Conservation (phyloP, 1,140 invertebrate genomes). For the Microplitis demolitor region DNA sequence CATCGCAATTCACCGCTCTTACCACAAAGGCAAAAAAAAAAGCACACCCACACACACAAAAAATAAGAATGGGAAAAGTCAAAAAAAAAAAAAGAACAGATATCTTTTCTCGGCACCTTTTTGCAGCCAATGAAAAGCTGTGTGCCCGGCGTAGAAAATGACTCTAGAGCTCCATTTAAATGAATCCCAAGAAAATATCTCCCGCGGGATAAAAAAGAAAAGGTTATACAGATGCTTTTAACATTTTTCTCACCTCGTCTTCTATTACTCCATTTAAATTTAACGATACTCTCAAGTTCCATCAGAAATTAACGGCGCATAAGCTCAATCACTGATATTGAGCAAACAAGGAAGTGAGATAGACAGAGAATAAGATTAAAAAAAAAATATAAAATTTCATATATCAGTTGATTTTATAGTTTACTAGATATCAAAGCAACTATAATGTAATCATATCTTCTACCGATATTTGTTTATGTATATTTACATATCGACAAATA, state of each 20-base stretch:
- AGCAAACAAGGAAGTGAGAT: neutral
- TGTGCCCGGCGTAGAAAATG: neutral
- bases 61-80: no score
- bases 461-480: no score
- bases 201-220: constrained; percentile 8
- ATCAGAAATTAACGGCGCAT: neutral
- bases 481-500: neutral
- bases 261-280: neutral
- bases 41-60: no score
- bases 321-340: neutral
- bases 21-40: neutral
- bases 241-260: constrained; percentile 20
- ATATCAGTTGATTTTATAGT: neutral
- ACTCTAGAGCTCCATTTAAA: constrained; percentile 18
- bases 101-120: neutral
- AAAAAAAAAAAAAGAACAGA: neutral
- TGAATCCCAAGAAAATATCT: constrained; percentile 14
- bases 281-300: neutral
- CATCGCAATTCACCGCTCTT: constrained; percentile 26
- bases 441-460: no score
- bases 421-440: no score
- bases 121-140: neutral
- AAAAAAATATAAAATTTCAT: neutral
- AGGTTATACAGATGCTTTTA: constrained; percentile 22
- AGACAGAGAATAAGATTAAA: no score